Base-by-base conservation (phyloP, 2,888 invertebrate species). In the Gibbula magus region DNA sequence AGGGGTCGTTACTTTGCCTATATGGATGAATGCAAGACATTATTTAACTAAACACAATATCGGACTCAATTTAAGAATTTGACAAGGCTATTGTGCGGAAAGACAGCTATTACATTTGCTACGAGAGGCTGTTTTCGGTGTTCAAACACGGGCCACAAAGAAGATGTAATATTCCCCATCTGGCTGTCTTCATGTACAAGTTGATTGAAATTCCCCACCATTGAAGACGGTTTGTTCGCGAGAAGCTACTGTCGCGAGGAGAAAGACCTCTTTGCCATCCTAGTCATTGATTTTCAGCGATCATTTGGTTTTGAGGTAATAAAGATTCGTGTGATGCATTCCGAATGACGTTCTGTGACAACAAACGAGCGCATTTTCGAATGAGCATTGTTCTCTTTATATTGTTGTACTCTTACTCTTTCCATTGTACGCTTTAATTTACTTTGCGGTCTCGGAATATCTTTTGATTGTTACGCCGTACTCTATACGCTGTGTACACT, bases 221-320 rank as follows among this genome's bases (percentile, higher is more conserved):
- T 75, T 52, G 75, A 32, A 75, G 35, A 32, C 54, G 32, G 75
- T 53, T 53, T 75, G 75, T 75, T 25, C 29, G 20, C 7, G 32
- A 29, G 53, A 18, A 32, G 52, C 54, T 29, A 52, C n/a, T 54
- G 54, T 75, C 32, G 32, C 56, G n/a, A 54, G 0, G 22, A 54
- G 54, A 75, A 75, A 35, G 75, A 75, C 53, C 32, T 54, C 53
- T 75, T 70, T 75, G 1, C 29, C 10, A 7, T 75, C 54, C 54
- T 4, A 18, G 29, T 25, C 29, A 75, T 75, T 75, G 75, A 75
- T 75, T 75, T 75, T 75, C 54, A 29, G 52, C 32, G n/a, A 32
- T 75, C 75, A 54, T 75, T 75, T 75, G 75, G 25, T 75, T 75
- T 75, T 75, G 25, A 53, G 75, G 75, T 75, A 75, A 75, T 75